phyloP scores from a whole-genome alignment of 2,888 invertebrate genomes.

The Galerucella nymphaeae region DNA sequence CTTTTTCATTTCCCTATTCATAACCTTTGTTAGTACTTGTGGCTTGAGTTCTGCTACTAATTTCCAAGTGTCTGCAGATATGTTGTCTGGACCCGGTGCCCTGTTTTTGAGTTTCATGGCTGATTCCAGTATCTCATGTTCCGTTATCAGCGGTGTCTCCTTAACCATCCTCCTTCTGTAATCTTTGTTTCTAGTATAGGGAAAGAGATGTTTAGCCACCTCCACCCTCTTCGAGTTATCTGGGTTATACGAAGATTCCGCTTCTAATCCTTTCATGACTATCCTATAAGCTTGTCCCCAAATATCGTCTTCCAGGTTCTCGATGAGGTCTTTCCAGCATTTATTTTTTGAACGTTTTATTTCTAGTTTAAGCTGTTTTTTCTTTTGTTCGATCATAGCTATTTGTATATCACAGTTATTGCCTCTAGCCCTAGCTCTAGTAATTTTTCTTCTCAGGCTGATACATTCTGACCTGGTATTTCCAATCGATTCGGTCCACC shows the following conservation, averaged over 20 bases:
- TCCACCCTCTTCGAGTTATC: not conserved
- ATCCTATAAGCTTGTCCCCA: conserved; percentile 30
- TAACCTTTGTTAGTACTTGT: not conserved
- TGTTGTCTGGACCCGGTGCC: not conserved
- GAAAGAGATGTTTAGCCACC: conserved; percentile 7
- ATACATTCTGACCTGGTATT: conserved; percentile 11
- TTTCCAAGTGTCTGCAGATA: conserved; percentile 6
- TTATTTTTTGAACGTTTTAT: not conserved
- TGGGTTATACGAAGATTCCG: not conserved
- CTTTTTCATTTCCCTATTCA: conserved; percentile 17
- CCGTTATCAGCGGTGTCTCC: not conserved
- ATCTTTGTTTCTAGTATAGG: not conserved
- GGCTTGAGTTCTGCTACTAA: not conserved
- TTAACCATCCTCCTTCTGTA: not conserved
- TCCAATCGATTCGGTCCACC: conserved; percentile 25
- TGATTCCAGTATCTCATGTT: not conserved
- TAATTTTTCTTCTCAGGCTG: conserved; percentile 9
- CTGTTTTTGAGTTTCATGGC: conserved; percentile 4
- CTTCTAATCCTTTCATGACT: conserved; percentile 7
- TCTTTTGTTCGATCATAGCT: not conserved
- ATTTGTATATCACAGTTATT: not conserved
- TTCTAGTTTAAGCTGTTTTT: not conserved
- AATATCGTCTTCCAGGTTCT: conserved; percentile 18
- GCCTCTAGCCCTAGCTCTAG: not conserved
- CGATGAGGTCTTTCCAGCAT: conserved; percentile 20